Conservation (phyloP, 2,888 invertebrate genomes). For the Agriopis marginaria region DNA sequence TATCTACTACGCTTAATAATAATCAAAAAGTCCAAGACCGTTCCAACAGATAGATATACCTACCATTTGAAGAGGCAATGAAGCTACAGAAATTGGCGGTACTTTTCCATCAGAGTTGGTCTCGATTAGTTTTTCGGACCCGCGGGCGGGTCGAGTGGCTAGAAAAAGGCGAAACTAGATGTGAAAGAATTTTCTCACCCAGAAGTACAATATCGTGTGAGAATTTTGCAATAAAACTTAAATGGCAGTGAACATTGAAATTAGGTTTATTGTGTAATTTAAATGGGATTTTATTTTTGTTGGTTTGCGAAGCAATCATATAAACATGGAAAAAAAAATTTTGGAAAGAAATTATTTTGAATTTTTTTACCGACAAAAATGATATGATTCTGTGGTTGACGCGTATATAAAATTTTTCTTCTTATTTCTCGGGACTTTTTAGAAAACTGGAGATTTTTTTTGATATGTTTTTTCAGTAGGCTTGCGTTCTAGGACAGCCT, state of each 20-base stretch:
- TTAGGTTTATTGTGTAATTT: neutral
- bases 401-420: no score
- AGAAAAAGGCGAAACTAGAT: constrained; percentile 24
- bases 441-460: no score
- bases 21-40: neutral
- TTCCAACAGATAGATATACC: neutral
- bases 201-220: neutral
- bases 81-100: constrained; percentile 44
- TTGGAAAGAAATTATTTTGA: no score
- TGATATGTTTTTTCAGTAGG: no score
- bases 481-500: no score
- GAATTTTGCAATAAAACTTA: neutral
- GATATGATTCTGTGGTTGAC: no score
- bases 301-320: no score
- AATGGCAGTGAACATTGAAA: neutral
- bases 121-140: constrained; percentile 63
- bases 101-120: constrained; percentile 63
- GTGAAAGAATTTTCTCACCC: constrained; percentile 14
- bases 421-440: no score
- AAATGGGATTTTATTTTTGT: neutral
- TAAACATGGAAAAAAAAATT: no score
- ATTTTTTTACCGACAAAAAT: no score
- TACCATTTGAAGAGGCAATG: constrained; percentile 42
- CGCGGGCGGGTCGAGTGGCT: constrained; percentile 34
- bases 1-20: neutral